Base-by-base conservation (phyloP, 2,113 vertebrate species). In the Myotis yumanensis region DNA sequence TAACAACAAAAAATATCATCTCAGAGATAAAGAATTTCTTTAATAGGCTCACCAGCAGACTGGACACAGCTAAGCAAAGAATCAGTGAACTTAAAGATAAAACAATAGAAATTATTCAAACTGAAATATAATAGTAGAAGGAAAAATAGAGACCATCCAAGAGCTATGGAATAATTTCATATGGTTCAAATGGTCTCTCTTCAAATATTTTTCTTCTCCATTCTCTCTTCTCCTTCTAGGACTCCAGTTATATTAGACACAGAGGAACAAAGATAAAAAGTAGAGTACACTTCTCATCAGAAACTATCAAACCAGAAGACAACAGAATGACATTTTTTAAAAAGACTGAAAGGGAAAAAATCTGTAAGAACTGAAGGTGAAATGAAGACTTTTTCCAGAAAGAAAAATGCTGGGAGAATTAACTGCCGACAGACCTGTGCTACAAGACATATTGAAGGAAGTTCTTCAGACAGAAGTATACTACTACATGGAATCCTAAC, bases 211-310 rank as follows among this genome's bases (percentile, higher is more conserved):
- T 62, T 28, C 59, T 62, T 62, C 59, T 28, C 23, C 59, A 62
- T 62, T 62, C 59, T 62, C 23, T 62, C 59, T 62, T 28, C 23
- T 59, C 57, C 59, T 59, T 25, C 23, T 28, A 62, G 59, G 59
- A 62, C 23, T 62, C 59, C 23, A 62, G 30, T 32, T 64, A 17
- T 9, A 46, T 20, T 18, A n/a, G 1, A 54, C 8, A 90, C 5
- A 77, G 2, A 80, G 10, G 23, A 80, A 93, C 35, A 94, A 76
- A 97, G 37, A 54, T n/a, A 25, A 86, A 66, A 79, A 80, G 35
- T 15, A 82, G 2, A 66, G 37, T n/a, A 90, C 54, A 69, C 37
- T 64, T 95, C 75, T 85, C 54, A 48, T 59, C 32, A 59, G 82
- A 91, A 85, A 87, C 28, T 51, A 90, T 22, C 43, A 80, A 90